Evolutionary conservation across 2,888 invertebrate genomes (phyloP).

Genomic region (Pollenia griseotomentosa): DNA sequence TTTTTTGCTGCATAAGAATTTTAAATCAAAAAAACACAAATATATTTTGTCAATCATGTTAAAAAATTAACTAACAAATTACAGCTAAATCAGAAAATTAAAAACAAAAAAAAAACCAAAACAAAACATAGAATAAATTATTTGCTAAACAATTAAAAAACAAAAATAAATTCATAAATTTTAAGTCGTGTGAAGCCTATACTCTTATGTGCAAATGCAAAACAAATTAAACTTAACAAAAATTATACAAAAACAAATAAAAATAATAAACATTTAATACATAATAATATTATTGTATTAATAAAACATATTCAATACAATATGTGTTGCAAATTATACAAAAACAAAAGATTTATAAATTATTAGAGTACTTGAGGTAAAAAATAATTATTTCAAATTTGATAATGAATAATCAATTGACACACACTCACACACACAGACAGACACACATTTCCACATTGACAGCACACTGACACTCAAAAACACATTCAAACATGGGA

Average conservation of each 20-base stretch:
- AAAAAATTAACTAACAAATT: constrained; percentile 75
- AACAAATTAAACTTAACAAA: constrained; percentile 59
- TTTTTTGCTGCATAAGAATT: constrained; percentile 69
- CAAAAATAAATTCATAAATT: constrained; percentile 41
- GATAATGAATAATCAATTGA: constrained; percentile 44
- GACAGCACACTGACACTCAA: background rate
- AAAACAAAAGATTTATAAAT: constrained; percentile 57
- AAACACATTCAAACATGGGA: constrained; percentile 33
- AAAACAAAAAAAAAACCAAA: too few relatives aligned
- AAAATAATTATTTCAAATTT: constrained; percentile 61
- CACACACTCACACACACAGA: constrained; percentile 31
- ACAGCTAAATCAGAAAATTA: constrained; percentile 51
- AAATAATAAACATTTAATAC: constrained; percentile 57
- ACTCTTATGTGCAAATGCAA: constrained; percentile 71
- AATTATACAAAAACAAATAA: constrained; percentile 63
- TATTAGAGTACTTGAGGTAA: constrained; percentile 56
- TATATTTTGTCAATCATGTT: constrained; percentile 81
- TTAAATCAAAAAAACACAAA: constrained; percentile 71
- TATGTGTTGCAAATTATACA: constrained; percentile 47
- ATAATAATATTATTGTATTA: constrained; percentile 52
- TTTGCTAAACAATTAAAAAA: constrained; percentile 57
- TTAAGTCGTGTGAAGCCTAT: constrained; percentile 62
- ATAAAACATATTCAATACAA: constrained; percentile 16
- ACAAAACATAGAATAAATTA: constrained; percentile 43
- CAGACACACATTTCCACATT: constrained; percentile 17